Evolutionary conservation across 1,140 invertebrate species (phyloP).

Genomic region (Asbolus verrucosus): DNA sequence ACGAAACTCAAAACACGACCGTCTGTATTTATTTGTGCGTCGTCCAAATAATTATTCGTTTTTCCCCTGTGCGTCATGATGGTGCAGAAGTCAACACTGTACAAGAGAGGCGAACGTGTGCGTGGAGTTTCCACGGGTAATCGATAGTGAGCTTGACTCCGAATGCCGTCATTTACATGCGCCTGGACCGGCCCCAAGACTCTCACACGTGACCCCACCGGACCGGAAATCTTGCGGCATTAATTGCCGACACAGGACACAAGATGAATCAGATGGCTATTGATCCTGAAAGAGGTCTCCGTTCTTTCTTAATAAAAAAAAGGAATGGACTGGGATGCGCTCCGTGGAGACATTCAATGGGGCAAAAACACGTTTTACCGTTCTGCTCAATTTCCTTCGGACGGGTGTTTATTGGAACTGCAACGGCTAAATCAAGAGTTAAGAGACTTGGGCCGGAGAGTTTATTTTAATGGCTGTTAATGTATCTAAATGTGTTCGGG

Average conservation of each 20-base stretch:
- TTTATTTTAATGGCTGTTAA: too few relatives aligned
- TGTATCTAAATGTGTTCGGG: too few relatives aligned
- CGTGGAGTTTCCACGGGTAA: slow-evolving; percentile 18
- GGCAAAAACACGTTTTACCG: too few relatives aligned
- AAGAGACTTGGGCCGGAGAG: too few relatives aligned
- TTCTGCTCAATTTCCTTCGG: too few relatives aligned
- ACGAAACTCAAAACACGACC: neutral
- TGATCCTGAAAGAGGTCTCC: neutral
- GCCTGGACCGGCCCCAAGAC: slow-evolving; percentile 33
- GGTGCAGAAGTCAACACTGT: slow-evolving; percentile 1
- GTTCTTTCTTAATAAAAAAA: neutral
- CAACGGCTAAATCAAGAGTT: too few relatives aligned
- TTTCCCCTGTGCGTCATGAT: neutral
- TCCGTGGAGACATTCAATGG: too few relatives aligned
- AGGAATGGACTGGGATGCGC: neutral
- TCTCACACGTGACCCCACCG: slow-evolving; percentile 14
- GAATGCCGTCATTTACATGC: slow-evolving; percentile 34
- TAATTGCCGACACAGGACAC: slow-evolving; percentile 7
- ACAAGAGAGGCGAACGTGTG: slow-evolving; percentile 18
- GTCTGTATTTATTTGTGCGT: too few relatives aligned
- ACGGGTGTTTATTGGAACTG: too few relatives aligned
- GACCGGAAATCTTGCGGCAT: neutral
- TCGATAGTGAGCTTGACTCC: slow-evolving; percentile 19
- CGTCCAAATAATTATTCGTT: too few relatives aligned
- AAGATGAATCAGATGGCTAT: slow-evolving; percentile 7